These are phyloP conservation scores for Sterna hirundo DNA, from an alignment of 2,113 vertebrate genomes.

Conservation along the genomic window DNA sequence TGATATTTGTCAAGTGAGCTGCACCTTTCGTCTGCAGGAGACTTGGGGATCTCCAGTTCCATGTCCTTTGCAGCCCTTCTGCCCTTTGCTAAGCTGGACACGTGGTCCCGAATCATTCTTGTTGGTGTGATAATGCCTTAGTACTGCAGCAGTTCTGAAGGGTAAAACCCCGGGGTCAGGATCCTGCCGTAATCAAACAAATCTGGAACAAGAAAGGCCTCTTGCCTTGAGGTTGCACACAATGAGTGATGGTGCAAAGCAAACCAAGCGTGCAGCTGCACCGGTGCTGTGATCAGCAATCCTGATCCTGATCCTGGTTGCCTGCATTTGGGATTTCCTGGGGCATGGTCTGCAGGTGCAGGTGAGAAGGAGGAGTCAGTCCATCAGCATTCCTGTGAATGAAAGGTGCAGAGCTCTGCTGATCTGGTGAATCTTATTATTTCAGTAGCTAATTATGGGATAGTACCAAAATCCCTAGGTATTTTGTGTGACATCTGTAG, in stretches of 20 bases:
- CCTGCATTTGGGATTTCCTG: not conserved
- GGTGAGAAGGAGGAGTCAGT: not conserved
- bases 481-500: not conserved
- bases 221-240: not conserved
- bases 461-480: not conserved
- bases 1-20: not conserved
- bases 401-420: not conserved
- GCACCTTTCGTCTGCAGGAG: not conserved
- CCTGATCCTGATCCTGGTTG: too few species aligned
- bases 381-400: not conserved
- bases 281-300: not conserved
- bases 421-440: not conserved
- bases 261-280: not conserved
- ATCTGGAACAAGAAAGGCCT: not conserved
- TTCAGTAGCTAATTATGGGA: not conserved
- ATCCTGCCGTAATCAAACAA: not conserved
- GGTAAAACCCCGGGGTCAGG: not conserved
- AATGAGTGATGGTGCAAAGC: accelerated
- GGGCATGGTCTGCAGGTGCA: not conserved
- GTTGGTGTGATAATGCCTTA: not conserved
- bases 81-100: not conserved
- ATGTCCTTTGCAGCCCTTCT: not conserved
- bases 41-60: not conserved
- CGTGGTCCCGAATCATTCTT: not conserved
- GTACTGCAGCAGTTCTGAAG: not conserved